Conservation (phyloP, 2,797 vertebrate genomes). For the Spatula clypeata region DNA sequence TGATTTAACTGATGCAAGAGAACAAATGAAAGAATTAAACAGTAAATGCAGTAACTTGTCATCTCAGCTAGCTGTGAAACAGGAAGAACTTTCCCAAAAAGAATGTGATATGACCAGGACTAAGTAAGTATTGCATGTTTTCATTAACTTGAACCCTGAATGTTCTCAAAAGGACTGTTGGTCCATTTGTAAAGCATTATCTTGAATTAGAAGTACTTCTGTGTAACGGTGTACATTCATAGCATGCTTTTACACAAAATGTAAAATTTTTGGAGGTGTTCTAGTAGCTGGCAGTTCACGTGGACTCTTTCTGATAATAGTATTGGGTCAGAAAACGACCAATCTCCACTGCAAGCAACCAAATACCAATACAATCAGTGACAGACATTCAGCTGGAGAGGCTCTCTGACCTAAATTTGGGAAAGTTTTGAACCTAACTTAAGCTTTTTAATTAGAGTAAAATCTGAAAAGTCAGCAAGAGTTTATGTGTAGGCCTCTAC, state of each 20-base stretch:
- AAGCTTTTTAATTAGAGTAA: constrained; percentile 31
- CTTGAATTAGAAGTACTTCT: background rate
- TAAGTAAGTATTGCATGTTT: constrained; percentile 71
- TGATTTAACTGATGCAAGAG: constrained; percentile 76
- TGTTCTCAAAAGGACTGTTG: background rate
- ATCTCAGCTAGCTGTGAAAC: constrained; percentile 77
- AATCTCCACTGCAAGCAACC: background rate
- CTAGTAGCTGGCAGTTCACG: background rate
- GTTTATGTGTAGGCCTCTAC: background rate
- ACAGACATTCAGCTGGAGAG: background rate
- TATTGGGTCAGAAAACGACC: background rate
- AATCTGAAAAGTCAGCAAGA: constrained; percentile 1
- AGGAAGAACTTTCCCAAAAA: constrained; percentile 79
- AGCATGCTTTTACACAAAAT: background rate
- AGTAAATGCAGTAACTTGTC: constrained; percentile 74
- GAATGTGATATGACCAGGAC: constrained; percentile 70
- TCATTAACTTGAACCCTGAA: background rate
- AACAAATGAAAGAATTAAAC: constrained; percentile 74
- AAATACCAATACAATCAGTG: background rate
- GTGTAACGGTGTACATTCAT: background rate
- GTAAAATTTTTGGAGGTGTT: background rate
- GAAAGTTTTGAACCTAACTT: constrained; percentile 25
- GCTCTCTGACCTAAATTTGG: background rate
- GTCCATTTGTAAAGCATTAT: background rate
- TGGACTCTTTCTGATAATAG: background rate